phyloP scores from a whole-genome alignment of 2,797 vertebrate genomes.

The Enteromius thamalakanensis region DNA sequence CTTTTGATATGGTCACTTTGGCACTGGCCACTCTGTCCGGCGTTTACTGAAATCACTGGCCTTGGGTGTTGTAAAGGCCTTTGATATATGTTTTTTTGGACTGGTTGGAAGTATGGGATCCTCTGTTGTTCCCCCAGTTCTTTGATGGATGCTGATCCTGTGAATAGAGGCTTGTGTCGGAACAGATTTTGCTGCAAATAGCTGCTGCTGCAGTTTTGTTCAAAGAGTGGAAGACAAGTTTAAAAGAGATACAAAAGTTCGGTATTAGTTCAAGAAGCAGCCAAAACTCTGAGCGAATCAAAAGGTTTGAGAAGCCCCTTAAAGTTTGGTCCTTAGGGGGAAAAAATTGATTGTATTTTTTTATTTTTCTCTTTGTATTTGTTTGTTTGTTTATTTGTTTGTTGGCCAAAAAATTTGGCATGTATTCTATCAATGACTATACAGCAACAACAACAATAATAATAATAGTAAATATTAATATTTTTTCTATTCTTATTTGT shows the following conservation, averaged over 20 bases:
- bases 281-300: background rate
- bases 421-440: too few species aligned
- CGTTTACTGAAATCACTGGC: constrained; percentile 20
- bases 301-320: background rate
- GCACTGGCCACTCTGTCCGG: constrained; percentile 66
- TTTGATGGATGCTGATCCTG: constrained; percentile 51
- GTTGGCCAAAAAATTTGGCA: background rate
- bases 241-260: constrained; percentile 37
- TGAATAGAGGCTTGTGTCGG: constrained; percentile 47
- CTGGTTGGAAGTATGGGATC: constrained; percentile 7
- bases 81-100: constrained; percentile 56
- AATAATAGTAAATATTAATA: too few species aligned
- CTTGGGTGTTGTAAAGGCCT: constrained; percentile 60
- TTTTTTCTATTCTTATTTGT: background rate
- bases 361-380: background rate
- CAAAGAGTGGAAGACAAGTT: constrained; percentile 46
- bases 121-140: constrained; percentile 62
- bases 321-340: background rate
- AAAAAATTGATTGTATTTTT: background rate
- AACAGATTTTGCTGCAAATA: constrained; percentile 54
- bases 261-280: background rate
- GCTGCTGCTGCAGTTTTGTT: constrained; percentile 40
- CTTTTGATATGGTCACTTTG: constrained; percentile 71
- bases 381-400: background rate
- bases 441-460: too few species aligned